A percentile compares a stretch with the other conserved stretches of the same genome.
Evolutionary conservation across 2,888 invertebrate genomes (phyloP).

Genomic region (Hirudinaria manillensis): DNA sequence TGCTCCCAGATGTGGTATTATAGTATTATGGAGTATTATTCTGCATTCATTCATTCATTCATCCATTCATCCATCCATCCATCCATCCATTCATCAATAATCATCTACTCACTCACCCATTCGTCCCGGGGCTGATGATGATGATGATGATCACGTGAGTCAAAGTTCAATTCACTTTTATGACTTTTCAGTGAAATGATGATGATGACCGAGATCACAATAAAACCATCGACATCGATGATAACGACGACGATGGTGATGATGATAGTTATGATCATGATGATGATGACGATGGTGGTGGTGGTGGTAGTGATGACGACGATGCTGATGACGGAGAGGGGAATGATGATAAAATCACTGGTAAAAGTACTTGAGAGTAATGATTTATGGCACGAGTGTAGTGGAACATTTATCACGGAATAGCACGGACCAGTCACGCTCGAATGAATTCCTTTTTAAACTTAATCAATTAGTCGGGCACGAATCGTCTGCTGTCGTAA

Average conservation of each 20-base stretch:
- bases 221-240: neutral
- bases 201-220: neutral
- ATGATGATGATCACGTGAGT: no score
- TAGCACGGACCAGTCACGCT: constrained; percentile 2
- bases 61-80: no score
- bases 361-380: neutral
- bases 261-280: constrained; percentile 15
- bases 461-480: constrained; percentile 18
- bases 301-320: neutral
- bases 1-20: no score
- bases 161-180: neutral
- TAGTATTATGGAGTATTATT: no score
- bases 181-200: neutral
- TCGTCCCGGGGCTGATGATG: no score
- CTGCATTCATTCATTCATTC: no score
- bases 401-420: constrained; percentile 15
- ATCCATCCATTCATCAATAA: no score
- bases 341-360: neutral
- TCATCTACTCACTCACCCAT: no score
- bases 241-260: constrained; percentile 10
- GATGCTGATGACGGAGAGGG: neutral
- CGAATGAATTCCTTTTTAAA: constrained; percentile 11
- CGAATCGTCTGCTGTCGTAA: neutral
- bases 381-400: neutral
- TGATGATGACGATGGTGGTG: constrained; percentile 18